Evolutionary conservation across 2,113 vertebrate species (phyloP).

Genomic region (Myotis yumanensis): DNA sequence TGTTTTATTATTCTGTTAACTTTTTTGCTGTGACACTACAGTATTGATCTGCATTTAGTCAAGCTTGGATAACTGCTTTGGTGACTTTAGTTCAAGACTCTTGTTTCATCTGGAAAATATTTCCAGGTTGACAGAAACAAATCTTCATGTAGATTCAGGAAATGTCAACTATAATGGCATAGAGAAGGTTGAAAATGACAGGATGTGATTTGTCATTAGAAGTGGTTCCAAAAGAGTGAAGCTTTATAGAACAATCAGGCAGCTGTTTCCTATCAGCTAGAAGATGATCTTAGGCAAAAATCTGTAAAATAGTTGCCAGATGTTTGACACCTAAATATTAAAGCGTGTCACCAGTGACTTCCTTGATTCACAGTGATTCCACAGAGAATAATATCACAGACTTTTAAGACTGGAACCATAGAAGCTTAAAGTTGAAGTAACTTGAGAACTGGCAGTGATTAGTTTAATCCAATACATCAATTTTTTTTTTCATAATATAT

Average conservation of each 20-base stretch:
- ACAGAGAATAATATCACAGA: background rate
- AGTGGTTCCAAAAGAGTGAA: slow-evolving; percentile 40
- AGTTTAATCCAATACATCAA: background rate
- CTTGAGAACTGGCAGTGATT: background rate
- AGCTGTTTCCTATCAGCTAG: slow-evolving; percentile 36
- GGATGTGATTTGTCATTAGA: background rate
- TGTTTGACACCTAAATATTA: slow-evolving; percentile 55
- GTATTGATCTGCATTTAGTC: background rate
- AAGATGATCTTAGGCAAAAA: slow-evolving; percentile 29
- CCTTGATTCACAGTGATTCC: background rate
- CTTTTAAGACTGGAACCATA: background rate
- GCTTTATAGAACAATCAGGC: slow-evolving; percentile 3
- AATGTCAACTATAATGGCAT: background rate
- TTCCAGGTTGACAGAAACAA: slow-evolving; percentile 2
- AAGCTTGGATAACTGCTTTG: background rate
- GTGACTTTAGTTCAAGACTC: background rate
- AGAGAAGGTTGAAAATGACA: slow-evolving; percentile 39
- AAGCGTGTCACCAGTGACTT: background rate
- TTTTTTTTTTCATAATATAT: background rate
- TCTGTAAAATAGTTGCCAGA: slow-evolving; percentile 30
- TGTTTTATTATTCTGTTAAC: background rate
- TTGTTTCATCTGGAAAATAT: background rate
- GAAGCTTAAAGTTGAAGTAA: background rate
- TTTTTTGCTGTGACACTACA: background rate
- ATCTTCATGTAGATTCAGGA: slow-evolving; percentile 25